Conservation (phyloP, 1,140 invertebrate genomes). For the Cydia fagiglandana region DNA sequence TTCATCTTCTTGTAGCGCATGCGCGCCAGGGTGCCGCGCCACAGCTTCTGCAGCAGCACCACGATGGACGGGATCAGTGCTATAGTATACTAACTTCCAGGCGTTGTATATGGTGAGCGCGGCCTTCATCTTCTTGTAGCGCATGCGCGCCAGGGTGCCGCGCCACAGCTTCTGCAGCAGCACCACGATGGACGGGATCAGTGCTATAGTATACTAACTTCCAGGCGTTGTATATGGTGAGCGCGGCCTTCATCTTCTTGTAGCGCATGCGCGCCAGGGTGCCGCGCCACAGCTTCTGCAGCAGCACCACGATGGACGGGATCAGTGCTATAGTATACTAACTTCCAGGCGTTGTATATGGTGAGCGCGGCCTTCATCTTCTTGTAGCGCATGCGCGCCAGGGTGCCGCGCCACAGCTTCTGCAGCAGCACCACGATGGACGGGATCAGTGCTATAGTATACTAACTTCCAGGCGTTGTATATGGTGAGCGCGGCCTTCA, state of each 20-base stretch:
- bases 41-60: slow-evolving; percentile 95
- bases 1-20: slow-evolving; percentile 90
- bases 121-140: slow-evolving; percentile 92
- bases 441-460: slow-evolving; percentile 72
- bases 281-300: slow-evolving; percentile 97
- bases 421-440: slow-evolving; percentile 95
- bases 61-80: slow-evolving; percentile 87
- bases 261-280: slow-evolving; percentile 88
- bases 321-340: slow-evolving; percentile 37
- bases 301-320: slow-evolving; percentile 92
- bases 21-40: slow-evolving; percentile 91
- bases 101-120: slow-evolving; percentile 88
- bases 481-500: slow-evolving; percentile 91
- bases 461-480: slow-evolving; percentile 87
- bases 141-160: slow-evolving; percentile 88
- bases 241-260: slow-evolving; percentile 91
- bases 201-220: slow-evolving; percentile 58
- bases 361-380: slow-evolving; percentile 90
- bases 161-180: slow-evolving; percentile 97
- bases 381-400: slow-evolving; percentile 89
- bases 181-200: slow-evolving; percentile 90
- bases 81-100: slow-evolving; percentile 81
- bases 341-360: slow-evolving; percentile 91
- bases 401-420: slow-evolving; percentile 94
- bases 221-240: slow-evolving; percentile 91